A percentile compares a stretch with the other conserved stretches of the same genome.
These are phyloP conservation scores for Musca domestica DNA, from an alignment of 1,140 invertebrate genomes.

Conservation along the genomic window DNA sequence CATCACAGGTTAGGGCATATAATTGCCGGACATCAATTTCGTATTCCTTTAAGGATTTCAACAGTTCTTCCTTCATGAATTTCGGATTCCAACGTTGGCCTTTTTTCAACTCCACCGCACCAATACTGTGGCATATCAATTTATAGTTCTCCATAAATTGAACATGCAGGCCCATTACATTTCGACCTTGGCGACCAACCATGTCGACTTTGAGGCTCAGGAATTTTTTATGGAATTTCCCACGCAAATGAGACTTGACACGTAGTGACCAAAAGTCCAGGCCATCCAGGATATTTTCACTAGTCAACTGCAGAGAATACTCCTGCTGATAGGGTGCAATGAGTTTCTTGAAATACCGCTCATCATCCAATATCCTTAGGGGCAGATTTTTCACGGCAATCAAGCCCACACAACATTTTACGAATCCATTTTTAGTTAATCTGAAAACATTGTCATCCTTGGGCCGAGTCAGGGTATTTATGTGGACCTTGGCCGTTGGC, in stretches of 20 bases:
- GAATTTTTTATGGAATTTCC: conserved; percentile 9
- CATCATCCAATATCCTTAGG: conserved; percentile 20
- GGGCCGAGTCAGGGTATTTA: not conserved
- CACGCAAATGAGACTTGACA: not conserved
- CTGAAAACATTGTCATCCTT: not conserved
- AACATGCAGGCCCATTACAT: conserved; percentile 4
- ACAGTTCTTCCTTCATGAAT: conserved; percentile 7
- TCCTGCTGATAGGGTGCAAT: conserved; percentile 10
- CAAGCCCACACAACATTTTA: conserved; percentile 24
- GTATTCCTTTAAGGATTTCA: not conserved
- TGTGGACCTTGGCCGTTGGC: not conserved
- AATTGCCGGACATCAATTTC: not conserved
- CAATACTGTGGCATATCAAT: conserved; percentile 1
- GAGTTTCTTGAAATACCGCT: conserved; percentile 17
- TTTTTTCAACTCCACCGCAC: conserved; percentile 14
- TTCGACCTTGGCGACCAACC: not conserved
- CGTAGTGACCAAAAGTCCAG: not conserved
- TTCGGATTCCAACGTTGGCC: not conserved
- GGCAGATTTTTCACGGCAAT: conserved; percentile 14
- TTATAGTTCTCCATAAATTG: conserved; percentile 17
- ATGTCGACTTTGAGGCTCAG: conserved; percentile 4
- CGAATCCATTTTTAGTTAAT: conserved; percentile 5
- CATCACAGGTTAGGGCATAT: conserved; percentile 4
- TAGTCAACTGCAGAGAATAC: conserved; percentile 4
- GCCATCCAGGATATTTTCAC: not conserved